A percentile compares a stretch with the other conserved stretches of the same genome.
Conservation (phyloP, 2,113 vertebrate species). For the Notarius quadriscutis region DNA sequence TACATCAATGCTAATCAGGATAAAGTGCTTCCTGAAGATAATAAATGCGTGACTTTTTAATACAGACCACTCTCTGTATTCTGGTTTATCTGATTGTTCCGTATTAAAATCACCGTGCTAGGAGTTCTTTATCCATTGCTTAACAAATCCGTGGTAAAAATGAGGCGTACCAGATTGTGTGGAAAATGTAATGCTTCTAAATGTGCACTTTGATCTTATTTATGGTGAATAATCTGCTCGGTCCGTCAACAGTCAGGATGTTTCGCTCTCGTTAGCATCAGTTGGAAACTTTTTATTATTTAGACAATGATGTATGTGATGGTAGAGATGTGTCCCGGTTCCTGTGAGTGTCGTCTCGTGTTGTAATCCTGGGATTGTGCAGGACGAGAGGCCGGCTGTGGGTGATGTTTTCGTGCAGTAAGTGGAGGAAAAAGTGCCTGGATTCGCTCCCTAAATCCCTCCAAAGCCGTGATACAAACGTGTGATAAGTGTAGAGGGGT, state of each 20-base stretch:
- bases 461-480: conserved; percentile 66
- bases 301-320: too few species aligned
- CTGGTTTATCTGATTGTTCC: too few species aligned
- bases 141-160: not conserved
- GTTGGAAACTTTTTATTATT: not conserved
- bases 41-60: not conserved
- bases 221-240: not conserved
- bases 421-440: conserved; percentile 55
- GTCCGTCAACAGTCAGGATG: not conserved
- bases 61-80: too few species aligned
- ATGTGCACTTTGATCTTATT: not conserved
- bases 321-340: not conserved
- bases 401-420: conserved; percentile 52
- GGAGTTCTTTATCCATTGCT: not conserved
- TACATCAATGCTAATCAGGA: not conserved
- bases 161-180: not conserved
- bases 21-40: not conserved
- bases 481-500: conserved; percentile 63
- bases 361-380: not conserved
- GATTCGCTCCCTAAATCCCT: conserved; percentile 69
- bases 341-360: not conserved
- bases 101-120: not conserved
- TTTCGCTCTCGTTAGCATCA: not conserved
- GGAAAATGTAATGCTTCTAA: too few species aligned
- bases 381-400: too few species aligned